A percentile compares a stretch with the other conserved stretches of the same genome.
Evolutionary conservation across 2,113 vertebrate species (phyloP).

Genomic region (Mesoclemmys tuberculata): DNA sequence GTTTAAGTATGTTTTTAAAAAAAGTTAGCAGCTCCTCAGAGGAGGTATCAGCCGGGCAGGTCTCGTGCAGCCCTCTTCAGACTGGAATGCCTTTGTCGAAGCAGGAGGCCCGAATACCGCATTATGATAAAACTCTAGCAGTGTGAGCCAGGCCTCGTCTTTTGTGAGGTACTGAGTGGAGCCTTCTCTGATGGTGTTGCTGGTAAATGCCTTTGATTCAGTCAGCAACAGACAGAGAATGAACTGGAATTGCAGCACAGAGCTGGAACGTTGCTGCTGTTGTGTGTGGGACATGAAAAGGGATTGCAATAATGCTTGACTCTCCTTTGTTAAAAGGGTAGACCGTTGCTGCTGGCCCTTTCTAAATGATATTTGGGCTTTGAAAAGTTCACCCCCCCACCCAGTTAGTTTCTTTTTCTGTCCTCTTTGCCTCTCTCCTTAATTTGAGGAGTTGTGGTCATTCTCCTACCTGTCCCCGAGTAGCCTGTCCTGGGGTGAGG

Average conservation of each 20-base stretch:
- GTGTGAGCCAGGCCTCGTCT: background rate
- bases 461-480: background rate
- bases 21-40: background rate
- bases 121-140: background rate
- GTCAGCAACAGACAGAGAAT: background rate
- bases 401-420: rapidly evolving
- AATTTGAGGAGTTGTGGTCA: background rate
- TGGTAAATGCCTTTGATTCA: background rate
- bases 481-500: background rate
- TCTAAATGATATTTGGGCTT: background rate
- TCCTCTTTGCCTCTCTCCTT: background rate
- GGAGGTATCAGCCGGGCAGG: background rate
- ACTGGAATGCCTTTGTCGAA: rapidly evolving
- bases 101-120: background rate
- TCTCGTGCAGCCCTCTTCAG: background rate
- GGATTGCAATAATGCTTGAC: rapidly evolving
- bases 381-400: background rate
- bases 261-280: background rate
- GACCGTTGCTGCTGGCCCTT: background rate
- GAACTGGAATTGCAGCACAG: no score
- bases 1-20: background rate
- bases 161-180: background rate
- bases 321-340: background rate
- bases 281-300: background rate
- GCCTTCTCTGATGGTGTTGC: no score